Conservation (phyloP, 2,888 invertebrate genomes). For the Myopa tessellatipennis region DNA sequence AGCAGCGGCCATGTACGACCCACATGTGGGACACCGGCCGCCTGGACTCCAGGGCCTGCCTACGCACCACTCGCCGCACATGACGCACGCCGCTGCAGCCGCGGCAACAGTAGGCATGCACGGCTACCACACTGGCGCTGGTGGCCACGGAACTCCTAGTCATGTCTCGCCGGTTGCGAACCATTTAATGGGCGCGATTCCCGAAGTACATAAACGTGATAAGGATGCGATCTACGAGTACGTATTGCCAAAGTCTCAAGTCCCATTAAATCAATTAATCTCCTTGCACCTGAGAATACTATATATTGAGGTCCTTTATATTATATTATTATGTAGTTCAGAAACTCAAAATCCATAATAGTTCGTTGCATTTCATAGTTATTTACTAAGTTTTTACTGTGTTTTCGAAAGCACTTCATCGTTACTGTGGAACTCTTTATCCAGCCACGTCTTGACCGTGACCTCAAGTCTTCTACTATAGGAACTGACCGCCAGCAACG, state of each 20-base stretch:
- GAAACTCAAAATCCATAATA: too few species aligned
- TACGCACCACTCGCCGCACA: conserved; percentile 84
- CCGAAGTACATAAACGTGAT: conserved; percentile 96
- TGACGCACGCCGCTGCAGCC: conserved; percentile 76
- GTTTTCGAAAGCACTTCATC: neutral
- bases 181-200: conserved; percentile 87
- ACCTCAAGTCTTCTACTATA: neutral
- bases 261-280: neutral
- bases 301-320: too few species aligned
- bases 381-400: too few species aligned
- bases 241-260: conserved; percentile 69
- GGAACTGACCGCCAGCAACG: too few species aligned
- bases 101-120: conserved; percentile 73
- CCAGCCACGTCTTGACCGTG: neutral
- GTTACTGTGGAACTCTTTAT: neutral
- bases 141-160: conserved; percentile 74
- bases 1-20: conserved; percentile 78
- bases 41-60: conserved; percentile 73
- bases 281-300: too few species aligned
- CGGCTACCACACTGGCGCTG: conserved; percentile 71
- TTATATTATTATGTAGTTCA: neutral
- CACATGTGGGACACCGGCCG: conserved; percentile 77
- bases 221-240: conserved; percentile 99
- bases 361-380: too few species aligned
- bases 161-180: conserved; percentile 85